Base-by-base conservation (phyloP, 2,797 vertebrate species). In the Zenarchopterus dispar region DNA sequence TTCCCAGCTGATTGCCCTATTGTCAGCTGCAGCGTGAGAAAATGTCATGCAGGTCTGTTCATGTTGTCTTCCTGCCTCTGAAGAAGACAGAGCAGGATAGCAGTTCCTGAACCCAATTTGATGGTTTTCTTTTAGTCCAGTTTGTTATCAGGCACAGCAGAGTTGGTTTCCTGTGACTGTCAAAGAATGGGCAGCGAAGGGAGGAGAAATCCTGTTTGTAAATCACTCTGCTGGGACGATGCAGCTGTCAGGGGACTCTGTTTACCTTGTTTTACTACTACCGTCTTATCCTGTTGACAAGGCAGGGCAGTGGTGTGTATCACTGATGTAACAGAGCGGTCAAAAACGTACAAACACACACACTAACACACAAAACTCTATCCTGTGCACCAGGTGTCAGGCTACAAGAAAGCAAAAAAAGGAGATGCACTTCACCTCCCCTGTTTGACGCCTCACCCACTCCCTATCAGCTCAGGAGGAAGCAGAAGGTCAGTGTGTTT, bases 341-440 rank as follows among this genome's bases (percentile, higher is more conserved):
- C 57, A 63, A 67, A 84, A 69, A 75, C 8, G 46, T 49, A 77
- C 54, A 69, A 44, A 78, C 46, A 69, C 54, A 67, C 61, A 13
- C 33, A 62, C 24, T 15, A 39, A 15, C 4, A 8, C 3, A 26
- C 77, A 70, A 43, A 43, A 67, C 82, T 77, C 44, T 44, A 39
- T 77, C 75, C 54, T 56, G 22, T 58, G 50, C 21, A 49, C 46
- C 81, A 84, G 84, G 77, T 84, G 82, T 70, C 62, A 55, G 71
- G 50, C 65, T 57, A 71, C 54, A 53, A 61, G 55, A 62, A 72
- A 58, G 53, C 70, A 62, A 56, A 61, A 73, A 47, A 66, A 79
- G 89, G 87, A 88, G 86, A 91, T 84, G 65, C 85, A 90, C 88
- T 84, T 91, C 87, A 89, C 75, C 81, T 89, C 78, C 68, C 86